A percentile compares a stretch with the other conserved stretches of the same genome.
These are phyloP conservation scores for Gymnoscopelus braueri DNA, from an alignment of 2,797 vertebrate species.

Conservation along the genomic window DNA sequence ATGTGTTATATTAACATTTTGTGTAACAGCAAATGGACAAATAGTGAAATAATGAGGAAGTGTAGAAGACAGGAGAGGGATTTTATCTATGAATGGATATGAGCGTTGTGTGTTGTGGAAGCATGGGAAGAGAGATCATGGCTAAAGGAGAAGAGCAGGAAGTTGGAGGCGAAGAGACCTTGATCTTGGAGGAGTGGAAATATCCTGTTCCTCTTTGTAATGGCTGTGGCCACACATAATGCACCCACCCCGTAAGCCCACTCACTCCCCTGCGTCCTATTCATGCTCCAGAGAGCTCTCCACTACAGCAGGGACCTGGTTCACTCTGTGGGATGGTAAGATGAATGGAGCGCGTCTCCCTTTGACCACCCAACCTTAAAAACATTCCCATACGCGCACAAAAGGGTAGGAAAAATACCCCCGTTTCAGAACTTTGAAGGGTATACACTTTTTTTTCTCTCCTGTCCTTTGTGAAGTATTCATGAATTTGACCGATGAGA, in stretches of 20 bases:
- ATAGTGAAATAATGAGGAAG: neutral
- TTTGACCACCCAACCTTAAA: constrained; percentile 63
- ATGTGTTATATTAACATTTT: too few relatives aligned
- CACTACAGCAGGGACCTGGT: constrained; percentile 14
- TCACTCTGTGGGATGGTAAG: constrained; percentile 25
- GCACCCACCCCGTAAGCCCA: constrained; percentile 33
- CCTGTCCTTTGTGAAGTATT: constrained; percentile 49
- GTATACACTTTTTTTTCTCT: neutral
- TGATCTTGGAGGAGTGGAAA: constrained; percentile 37
- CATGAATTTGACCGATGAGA: constrained; percentile 53
- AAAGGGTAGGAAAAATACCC: constrained; percentile 51
- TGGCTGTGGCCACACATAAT: constrained; percentile 18
- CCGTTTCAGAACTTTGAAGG: neutral
- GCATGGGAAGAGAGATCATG: constrained; percentile 11
- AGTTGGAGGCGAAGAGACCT: constrained; percentile 27
- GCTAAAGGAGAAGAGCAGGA: constrained; percentile 24
- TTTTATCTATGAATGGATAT: too few relatives aligned
- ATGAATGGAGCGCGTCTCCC: constrained; percentile 56
- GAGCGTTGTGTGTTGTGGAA: neutral
- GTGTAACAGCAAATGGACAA: too few relatives aligned
- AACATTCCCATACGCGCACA: constrained; percentile 46
- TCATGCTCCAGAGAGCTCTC: constrained; percentile 37
- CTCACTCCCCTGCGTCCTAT: neutral
- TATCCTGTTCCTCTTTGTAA: constrained; percentile 57
- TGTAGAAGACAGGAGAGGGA: constrained; percentile 29